Percentiles rank a stretch among this genome's conserved stretches.
These are phyloP conservation scores for Notolabrus celidotus DNA, from an alignment of 2,797 vertebrate species.

Conservation along the genomic window DNA sequence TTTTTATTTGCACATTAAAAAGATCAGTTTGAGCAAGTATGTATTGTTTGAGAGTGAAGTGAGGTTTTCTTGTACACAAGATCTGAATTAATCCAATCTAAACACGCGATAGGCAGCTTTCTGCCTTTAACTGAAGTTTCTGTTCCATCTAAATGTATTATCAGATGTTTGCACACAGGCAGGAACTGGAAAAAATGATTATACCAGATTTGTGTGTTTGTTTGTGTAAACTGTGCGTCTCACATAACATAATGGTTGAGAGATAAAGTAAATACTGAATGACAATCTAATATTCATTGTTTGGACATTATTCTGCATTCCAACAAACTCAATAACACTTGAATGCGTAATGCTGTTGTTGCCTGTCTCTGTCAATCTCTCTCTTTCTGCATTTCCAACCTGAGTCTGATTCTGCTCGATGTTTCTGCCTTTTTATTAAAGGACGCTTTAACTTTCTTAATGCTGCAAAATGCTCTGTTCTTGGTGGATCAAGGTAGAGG, in stretches of 20 bases:
- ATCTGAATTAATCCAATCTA: neutral
- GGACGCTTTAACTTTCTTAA: too few relatives aligned
- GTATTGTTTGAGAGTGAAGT: neutral
- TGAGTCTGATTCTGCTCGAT: too few relatives aligned
- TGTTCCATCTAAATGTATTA: neutral
- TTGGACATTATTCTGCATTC: neutral
- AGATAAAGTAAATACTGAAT: neutral
- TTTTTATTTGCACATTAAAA: slow-evolving; percentile 17
- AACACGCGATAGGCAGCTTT: neutral
- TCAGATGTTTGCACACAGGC: neutral
- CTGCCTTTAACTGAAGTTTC: neutral
- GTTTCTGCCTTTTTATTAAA: too few relatives aligned
- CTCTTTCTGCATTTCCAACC: too few relatives aligned
- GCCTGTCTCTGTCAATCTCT: too few relatives aligned
- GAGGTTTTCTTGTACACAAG: neutral
- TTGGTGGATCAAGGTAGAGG: too few relatives aligned
- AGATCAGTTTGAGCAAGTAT: neutral
- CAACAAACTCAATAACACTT: neutral
- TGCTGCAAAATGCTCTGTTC: too few relatives aligned
- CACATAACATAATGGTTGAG: neutral
- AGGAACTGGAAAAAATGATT: neutral
- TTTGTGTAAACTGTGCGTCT: neutral
- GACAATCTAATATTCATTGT: neutral
- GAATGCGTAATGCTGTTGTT: too few relatives aligned
- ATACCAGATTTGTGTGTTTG: neutral